Conservation (phyloP, 2,113 vertebrate species). For the Illadopsis cleaveri region DNA sequence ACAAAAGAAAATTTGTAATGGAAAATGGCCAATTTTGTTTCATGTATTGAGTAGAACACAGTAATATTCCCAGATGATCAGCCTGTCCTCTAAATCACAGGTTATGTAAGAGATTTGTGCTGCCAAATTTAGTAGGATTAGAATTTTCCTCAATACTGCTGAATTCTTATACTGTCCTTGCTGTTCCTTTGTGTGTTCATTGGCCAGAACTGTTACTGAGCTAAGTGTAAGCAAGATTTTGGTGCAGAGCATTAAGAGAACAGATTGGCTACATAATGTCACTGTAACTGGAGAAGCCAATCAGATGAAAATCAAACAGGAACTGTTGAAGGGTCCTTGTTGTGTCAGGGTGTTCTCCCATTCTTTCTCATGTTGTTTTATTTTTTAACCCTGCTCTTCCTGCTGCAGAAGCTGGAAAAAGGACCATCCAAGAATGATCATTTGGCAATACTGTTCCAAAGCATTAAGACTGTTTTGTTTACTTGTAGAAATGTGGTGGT, state of each 20-base stretch:
- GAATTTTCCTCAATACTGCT: neutral
- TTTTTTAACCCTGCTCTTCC: neutral
- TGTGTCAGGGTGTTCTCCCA: neutral
- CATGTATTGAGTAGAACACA: neutral
- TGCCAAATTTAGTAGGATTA: conserved; percentile 18
- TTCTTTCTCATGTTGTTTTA: neutral
- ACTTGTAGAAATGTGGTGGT: neutral
- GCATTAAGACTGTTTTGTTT: neutral
- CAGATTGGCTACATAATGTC: neutral
- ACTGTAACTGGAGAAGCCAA: neutral
- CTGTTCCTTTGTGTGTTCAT: neutral
- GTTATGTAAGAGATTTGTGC: conserved; percentile 14
- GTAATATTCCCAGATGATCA: neutral
- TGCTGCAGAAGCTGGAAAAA: neutral
- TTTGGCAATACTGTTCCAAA: neutral
- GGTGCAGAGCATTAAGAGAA: neutral
- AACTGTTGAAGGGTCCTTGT: neutral
- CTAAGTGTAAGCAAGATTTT: neutral
- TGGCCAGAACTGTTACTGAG: neutral
- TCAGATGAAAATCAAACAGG: neutral
- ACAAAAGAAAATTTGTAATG: neutral
- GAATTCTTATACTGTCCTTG: neutral
- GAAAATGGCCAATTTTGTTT: neutral
- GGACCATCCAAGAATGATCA: neutral
- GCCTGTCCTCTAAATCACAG: neutral